Evolutionary conservation across 2,888 invertebrate species (phyloP).

Genomic region (Dasysyrphus albostriatus): DNA sequence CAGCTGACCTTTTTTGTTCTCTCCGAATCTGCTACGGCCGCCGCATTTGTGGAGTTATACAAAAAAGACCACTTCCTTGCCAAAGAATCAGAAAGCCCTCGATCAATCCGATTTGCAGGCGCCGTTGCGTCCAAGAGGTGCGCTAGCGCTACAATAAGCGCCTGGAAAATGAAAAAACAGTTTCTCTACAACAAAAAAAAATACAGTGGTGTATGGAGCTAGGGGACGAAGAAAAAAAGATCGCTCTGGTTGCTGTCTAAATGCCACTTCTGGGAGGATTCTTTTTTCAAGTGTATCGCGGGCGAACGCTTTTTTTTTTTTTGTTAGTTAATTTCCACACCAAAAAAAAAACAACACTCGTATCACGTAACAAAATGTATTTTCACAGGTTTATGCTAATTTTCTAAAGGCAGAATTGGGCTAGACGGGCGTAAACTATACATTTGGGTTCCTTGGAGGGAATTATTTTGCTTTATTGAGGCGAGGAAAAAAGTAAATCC

Average conservation of each 20-base stretch:
- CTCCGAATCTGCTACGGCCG: constrained; percentile 55
- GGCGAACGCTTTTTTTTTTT: constrained; percentile 47
- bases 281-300: constrained; percentile 45
- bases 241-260: constrained; percentile 36
- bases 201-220: constrained; percentile 4
- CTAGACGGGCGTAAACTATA: constrained; percentile 50
- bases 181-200: constrained; percentile 40
- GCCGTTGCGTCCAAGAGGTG: constrained; percentile 54
- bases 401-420: constrained; percentile 18
- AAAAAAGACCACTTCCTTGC: constrained; percentile 42
- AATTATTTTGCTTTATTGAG: constrained; percentile 53
- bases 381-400: constrained; percentile 59
- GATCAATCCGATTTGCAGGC: constrained; percentile 20
- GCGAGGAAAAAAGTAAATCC: constrained; percentile 57
- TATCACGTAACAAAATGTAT: constrained; percentile 73
- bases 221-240: constrained; percentile 32
- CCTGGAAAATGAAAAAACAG: constrained; percentile 32
- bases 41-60: constrained; percentile 48
- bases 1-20: constrained; percentile 45
- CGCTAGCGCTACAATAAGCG: constrained; percentile 29
- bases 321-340: constrained; percentile 52
- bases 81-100: constrained; percentile 16
- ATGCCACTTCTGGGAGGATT: constrained; percentile 66
- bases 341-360: constrained; percentile 42
- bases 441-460: constrained; percentile 68